phyloP scores from a whole-genome alignment of 2,888 invertebrate genomes.

The Hirtodrosophila alboralis region DNA sequence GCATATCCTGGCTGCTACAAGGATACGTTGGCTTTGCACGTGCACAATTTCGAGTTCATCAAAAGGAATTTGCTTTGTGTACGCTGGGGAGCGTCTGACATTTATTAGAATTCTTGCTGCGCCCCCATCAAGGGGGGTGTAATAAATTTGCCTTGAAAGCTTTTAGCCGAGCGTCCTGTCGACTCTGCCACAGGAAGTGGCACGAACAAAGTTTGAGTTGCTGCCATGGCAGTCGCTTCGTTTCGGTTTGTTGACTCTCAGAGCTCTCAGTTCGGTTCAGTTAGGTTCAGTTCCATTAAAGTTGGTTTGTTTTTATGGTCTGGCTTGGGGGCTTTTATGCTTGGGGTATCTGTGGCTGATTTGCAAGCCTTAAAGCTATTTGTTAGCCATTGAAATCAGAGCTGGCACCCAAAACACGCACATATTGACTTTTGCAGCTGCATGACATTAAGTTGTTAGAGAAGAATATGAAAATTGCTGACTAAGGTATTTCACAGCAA shows the following conservation, averaged over 20 bases:
- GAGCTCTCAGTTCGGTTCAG: slow-evolving; percentile 14
- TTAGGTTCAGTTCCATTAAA: slow-evolving; percentile 60
- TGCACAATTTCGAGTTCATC: slow-evolving; percentile 80
- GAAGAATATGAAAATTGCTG: too few species aligned
- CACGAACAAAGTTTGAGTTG: slow-evolving; percentile 47
- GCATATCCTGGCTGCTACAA: slow-evolving; percentile 29
- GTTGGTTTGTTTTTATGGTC: slow-evolving; percentile 67
- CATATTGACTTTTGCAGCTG: slow-evolving; percentile 72
- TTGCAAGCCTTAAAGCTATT: slow-evolving; percentile 71
- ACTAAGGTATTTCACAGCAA: slow-evolving; percentile 9
- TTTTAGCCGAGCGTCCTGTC: slow-evolving; percentile 42
- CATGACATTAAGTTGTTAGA: slow-evolving; percentile 15
- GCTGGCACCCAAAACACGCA: slow-evolving; percentile 57
- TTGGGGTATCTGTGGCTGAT: slow-evolving; percentile 54
- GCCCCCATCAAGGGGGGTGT: slow-evolving; percentile 18
- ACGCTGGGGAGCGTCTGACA: slow-evolving; percentile 67
- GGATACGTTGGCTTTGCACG: slow-evolving; percentile 73
- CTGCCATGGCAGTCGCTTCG: slow-evolving; percentile 54
- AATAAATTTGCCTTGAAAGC: slow-evolving; percentile 65
- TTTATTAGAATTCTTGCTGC: slow-evolving; percentile 76
- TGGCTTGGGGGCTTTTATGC: not conserved
- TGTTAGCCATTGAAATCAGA: slow-evolving; percentile 67
- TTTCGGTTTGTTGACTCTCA: slow-evolving; percentile 69
- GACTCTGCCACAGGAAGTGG: slow-evolving; percentile 42
- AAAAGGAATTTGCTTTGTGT: slow-evolving; percentile 75